Percentiles rank a stretch among this genome's conserved stretches.
These are phyloP conservation scores for Ptyas mucosa DNA, from an alignment of 2,113 vertebrate species.

Conservation along the genomic window DNA sequence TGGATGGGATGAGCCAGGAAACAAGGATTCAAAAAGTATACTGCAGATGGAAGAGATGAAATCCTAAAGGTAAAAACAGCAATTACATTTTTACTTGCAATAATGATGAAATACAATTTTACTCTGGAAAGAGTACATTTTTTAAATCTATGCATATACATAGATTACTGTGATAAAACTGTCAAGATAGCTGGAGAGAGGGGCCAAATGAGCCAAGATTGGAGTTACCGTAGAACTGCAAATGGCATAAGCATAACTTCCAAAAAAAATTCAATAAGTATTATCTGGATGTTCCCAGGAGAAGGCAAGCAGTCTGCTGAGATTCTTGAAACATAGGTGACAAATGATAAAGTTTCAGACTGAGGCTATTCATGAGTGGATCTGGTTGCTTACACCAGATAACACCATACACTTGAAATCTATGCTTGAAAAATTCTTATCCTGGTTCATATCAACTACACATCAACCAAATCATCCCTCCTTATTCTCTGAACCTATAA, in stretches of 20 bases:
- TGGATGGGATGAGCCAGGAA: slow-evolving; percentile 88
- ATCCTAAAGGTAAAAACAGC: slow-evolving; percentile 66
- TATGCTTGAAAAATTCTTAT: not conserved
- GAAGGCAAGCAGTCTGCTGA: not conserved
- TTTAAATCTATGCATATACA: not conserved
- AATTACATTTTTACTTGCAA: not conserved
- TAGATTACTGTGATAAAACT: not conserved
- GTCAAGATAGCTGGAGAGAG: not conserved
- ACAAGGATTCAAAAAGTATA: slow-evolving; percentile 81
- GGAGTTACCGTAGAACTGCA: not conserved
- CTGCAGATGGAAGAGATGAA: slow-evolving; percentile 84
- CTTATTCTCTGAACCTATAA: not conserved
- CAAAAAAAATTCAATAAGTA: not conserved
- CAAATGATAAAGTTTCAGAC: not conserved
- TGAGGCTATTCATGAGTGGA: not conserved
- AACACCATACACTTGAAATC: not conserved
- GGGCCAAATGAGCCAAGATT: not conserved
- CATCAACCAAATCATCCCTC: not conserved
- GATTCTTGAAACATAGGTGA: not conserved
- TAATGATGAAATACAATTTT: not conserved
- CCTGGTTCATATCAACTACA: not conserved
- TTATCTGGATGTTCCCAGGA: not conserved
- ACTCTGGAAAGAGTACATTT: not conserved
- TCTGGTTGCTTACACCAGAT: not conserved
- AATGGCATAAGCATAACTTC: not conserved